phyloP scores from a whole-genome alignment of 1,140 invertebrate genomes.

The Andricus grossulariae region DNA sequence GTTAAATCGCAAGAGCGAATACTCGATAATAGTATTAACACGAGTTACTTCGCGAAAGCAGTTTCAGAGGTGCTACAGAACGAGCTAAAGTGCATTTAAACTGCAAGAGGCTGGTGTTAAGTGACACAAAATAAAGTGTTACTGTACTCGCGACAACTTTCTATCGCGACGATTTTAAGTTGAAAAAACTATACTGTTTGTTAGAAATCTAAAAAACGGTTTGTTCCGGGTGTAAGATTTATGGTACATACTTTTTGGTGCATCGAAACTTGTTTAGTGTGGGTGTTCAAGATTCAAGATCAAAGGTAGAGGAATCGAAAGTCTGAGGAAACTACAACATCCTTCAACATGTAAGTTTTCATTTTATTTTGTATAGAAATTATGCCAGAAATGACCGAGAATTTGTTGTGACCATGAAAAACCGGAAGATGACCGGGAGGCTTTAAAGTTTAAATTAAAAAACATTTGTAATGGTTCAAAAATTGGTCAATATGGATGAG shows the following conservation, averaged over 20 bases:
- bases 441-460: too few relatives aligned
- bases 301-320: not conserved
- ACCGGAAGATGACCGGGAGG: too few relatives aligned
- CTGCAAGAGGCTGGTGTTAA: not conserved
- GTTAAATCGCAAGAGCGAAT: slow-evolving; percentile 11
- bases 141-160: not conserved
- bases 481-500: too few relatives aligned
- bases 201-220: too few relatives aligned
- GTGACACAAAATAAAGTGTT: not conserved
- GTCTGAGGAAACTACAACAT: not conserved
- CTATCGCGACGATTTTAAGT: not conserved
- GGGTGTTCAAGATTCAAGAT: not conserved
- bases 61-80: not conserved
- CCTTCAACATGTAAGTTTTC: not conserved
- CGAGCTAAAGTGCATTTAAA: not conserved
- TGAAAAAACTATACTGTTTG: too few relatives aligned
- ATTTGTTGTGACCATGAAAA: too few relatives aligned
- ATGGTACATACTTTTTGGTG: not conserved
- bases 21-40: slow-evolving; percentile 20
- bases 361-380: not conserved
- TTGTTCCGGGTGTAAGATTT: not conserved
- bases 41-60: slow-evolving; percentile 13
- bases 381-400: too few relatives aligned
- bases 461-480: too few relatives aligned
- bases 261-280: not conserved